Percentiles rank a stretch among this genome's conserved stretches.
phyloP scores from a whole-genome alignment of 2,888 invertebrate genomes.

The Ormyrus pomaceus region DNA sequence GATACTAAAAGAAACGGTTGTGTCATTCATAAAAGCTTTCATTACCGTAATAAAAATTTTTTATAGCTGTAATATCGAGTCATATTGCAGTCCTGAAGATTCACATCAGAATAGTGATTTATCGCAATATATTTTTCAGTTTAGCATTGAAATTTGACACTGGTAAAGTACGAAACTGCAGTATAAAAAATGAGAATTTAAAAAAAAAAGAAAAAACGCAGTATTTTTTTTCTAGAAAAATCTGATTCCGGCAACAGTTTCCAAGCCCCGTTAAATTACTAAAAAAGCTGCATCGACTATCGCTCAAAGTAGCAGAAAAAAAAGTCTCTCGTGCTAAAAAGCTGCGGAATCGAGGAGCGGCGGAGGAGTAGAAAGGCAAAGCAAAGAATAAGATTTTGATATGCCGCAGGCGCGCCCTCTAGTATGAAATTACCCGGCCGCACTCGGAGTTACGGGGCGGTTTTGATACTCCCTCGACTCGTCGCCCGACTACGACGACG shows the following conservation, averaged over 20 bases:
- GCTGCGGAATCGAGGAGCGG: background rate
- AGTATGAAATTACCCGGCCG: slow-evolving; percentile 44
- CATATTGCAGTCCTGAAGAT: background rate
- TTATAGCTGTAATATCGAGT: background rate
- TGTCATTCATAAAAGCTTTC: background rate
- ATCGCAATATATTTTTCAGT: background rate
- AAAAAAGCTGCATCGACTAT: background rate
- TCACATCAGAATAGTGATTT: background rate
- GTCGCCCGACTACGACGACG: background rate
- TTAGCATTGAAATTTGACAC: background rate
- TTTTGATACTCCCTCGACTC: slow-evolving; percentile 26
- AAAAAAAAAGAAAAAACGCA: too few species aligned
- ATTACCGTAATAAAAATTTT: background rate
- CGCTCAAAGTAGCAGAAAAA: background rate
- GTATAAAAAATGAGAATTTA: background rate
- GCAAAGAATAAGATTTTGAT: slow-evolving; percentile 47
- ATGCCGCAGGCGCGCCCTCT: slow-evolving; percentile 35
- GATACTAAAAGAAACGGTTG: background rate
- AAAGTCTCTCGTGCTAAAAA: background rate
- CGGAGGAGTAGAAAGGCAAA: background rate
- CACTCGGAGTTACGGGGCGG: background rate
- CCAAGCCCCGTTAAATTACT: slow-evolving; percentile 1
- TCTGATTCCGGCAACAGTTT: too few species aligned
- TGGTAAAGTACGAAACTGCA: background rate
- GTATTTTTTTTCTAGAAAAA: too few species aligned